Percentiles rank a stretch among this genome's conserved stretches.
These are phyloP conservation scores for Tuta absoluta DNA, from an alignment of 2,888 invertebrate genomes.

Conservation along the genomic window DNA sequence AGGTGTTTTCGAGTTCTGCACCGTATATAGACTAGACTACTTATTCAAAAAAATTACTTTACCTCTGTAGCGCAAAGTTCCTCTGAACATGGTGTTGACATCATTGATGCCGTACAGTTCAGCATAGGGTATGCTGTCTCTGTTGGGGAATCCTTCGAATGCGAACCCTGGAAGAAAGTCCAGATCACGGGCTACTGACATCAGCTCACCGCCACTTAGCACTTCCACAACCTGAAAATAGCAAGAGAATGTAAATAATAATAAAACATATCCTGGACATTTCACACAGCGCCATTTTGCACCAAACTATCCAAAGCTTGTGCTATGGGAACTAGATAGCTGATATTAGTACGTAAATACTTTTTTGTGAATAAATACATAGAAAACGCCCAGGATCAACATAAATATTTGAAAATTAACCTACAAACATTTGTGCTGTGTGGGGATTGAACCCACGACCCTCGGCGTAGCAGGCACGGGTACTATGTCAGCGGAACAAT, in stretches of 20 bases:
- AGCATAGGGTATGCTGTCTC: constrained; percentile 95
- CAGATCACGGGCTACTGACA: constrained; percentile 89
- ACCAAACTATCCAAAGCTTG: too few relatives aligned
- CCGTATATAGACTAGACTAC: not conserved
- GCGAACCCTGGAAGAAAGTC: constrained; percentile 98
- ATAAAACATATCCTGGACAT: not conserved
- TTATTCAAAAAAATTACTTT: constrained; percentile 19
- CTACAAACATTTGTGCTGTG: too few relatives aligned
- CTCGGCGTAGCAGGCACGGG: too few relatives aligned
- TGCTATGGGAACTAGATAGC: too few relatives aligned
- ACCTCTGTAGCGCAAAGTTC: constrained; percentile 94
- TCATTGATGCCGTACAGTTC: constrained; percentile 93
- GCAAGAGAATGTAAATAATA: not conserved
- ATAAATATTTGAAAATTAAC: too few relatives aligned
- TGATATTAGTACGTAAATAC: too few relatives aligned
- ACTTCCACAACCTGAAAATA: constrained; percentile 89
- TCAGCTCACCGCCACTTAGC: constrained; percentile 92
- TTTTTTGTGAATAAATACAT: too few relatives aligned
- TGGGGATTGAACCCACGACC: too few relatives aligned
- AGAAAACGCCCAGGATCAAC: too few relatives aligned
- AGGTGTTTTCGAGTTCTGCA: too few relatives aligned
- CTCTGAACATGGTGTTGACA: constrained; percentile 93
- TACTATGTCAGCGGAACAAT: too few relatives aligned
- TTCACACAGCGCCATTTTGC: too few relatives aligned
- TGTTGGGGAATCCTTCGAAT: constrained; percentile 97